A percentile compares a stretch with the other conserved stretches of the same genome.
Conservation (phyloP, 1,140 invertebrate species). For the Charaxes varanes region DNA sequence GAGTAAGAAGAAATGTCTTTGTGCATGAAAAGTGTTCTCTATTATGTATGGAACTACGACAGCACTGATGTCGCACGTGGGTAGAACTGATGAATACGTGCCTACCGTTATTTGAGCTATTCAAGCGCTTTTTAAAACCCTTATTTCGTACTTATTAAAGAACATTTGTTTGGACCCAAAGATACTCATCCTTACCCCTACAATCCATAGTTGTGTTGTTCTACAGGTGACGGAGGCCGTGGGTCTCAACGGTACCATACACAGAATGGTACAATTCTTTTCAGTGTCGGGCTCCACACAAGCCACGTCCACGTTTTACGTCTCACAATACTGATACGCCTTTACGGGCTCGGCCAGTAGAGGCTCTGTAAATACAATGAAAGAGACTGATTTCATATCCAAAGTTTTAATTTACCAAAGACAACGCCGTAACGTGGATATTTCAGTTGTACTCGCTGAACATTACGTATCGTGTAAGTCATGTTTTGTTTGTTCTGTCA, state of each 20-base stretch:
- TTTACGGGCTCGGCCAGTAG: conserved; percentile 38
- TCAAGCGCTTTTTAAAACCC: no score
- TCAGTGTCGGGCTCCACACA: conserved; percentile 73
- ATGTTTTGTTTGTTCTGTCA: conserved; percentile 71
- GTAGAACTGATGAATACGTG: no score
- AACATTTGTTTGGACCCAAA: no score
- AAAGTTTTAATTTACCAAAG: conserved; percentile 64
- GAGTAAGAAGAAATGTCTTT: no score
- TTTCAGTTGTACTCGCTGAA: conserved; percentile 58
- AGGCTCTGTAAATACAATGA: conserved; percentile 64
- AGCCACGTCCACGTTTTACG: conserved; percentile 77
- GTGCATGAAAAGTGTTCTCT: no score
- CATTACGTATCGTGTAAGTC: conserved; percentile 68
- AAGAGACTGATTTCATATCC: conserved; percentile 68
- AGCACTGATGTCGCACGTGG: no score
- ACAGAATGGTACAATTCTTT: conserved; percentile 77
- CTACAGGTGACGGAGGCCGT: conserved; percentile 75
- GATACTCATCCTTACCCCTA: no score
- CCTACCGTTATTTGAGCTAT: no score
- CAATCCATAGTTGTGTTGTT: conserved; percentile 70
- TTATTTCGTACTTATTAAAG: no score
- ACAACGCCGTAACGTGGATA: conserved; percentile 56
- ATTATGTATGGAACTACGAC: no score
- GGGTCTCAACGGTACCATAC: conserved; percentile 75
- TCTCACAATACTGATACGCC: conserved; percentile 73